Percentiles rank a stretch among this genome's conserved stretches.
These are phyloP conservation scores for Drosophila anomalata DNA, from an alignment of 2,888 invertebrate genomes.

Conservation along the genomic window DNA sequence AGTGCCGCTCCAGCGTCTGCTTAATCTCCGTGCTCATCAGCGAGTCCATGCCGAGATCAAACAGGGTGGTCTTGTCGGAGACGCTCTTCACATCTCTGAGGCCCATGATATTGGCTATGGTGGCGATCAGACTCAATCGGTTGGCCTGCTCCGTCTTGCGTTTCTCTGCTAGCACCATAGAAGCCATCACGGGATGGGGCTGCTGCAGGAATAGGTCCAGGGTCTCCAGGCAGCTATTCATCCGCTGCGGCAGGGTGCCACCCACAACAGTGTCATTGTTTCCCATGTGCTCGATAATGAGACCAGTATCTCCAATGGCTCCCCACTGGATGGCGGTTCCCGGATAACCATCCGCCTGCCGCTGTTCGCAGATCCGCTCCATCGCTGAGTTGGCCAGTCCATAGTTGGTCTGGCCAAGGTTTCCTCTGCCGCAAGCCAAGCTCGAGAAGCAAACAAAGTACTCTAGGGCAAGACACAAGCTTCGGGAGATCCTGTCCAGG, in stretches of 20 bases:
- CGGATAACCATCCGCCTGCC: slow-evolving; percentile 93
- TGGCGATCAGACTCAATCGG: slow-evolving; percentile 89
- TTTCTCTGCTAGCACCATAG: slow-evolving; percentile 95
- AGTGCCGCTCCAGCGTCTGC: slow-evolving; percentile 96
- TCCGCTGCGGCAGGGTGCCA: slow-evolving; percentile 97
- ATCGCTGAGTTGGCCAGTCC: slow-evolving; percentile 98
- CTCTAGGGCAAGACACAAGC: slow-evolving; percentile 91
- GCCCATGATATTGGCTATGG: slow-evolving; percentile 94
- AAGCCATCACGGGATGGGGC: slow-evolving; percentile 91
- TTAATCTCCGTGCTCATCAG: slow-evolving; percentile 99
- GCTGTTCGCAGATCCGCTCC: slow-evolving; percentile 96
- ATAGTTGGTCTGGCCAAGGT: slow-evolving; percentile 98
- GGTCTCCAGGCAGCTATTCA: slow-evolving; percentile 93
- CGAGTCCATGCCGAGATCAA: slow-evolving; percentile 99
- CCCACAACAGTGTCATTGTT: slow-evolving; percentile 95
- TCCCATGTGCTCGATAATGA: slow-evolving; percentile 95
- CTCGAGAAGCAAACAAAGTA: slow-evolving; percentile 98
- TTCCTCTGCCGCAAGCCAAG: slow-evolving; percentile 97
- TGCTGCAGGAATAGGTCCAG: slow-evolving; percentile 96
- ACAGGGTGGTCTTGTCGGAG: slow-evolving; percentile 90
- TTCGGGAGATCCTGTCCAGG: slow-evolving; percentile 91
- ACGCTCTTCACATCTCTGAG: slow-evolving; percentile 93
- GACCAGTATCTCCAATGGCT: slow-evolving; percentile 98
- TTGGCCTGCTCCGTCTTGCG: slow-evolving; percentile 86
- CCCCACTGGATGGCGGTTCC: slow-evolving; percentile 99